Evolutionary conservation across 2,888 invertebrate genomes (phyloP).

Genomic region (Drosophila putrida): DNA sequence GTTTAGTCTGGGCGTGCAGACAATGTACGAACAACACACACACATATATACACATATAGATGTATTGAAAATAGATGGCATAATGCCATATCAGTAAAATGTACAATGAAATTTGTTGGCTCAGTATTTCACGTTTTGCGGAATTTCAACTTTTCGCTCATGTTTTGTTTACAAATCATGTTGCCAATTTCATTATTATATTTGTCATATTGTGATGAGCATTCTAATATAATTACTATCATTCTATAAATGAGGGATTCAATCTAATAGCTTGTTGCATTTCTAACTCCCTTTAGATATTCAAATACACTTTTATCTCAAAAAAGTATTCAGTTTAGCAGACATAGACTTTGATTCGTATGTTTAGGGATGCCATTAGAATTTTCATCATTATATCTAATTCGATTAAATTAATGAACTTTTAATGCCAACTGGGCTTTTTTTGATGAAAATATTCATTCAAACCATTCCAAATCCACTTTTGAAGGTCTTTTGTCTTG

Average conservation of each 20-base stretch:
- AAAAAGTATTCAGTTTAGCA: too few relatives aligned
- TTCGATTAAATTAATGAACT: neutral
- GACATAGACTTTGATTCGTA: too few relatives aligned
- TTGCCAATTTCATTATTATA: conserved; percentile 10
- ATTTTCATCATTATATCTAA: neutral
- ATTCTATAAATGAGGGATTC: neutral
- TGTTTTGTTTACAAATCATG: conserved; percentile 15
- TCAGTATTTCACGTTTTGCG: conserved; percentile 13
- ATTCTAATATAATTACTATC: neutral
- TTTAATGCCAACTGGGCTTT: too few relatives aligned
- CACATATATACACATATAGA: neutral
- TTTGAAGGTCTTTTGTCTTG: neutral
- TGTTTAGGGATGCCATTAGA: neutral
- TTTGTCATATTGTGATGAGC: conserved; percentile 1
- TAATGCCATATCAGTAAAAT: conserved; percentile 43
- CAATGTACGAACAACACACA: conserved; percentile 39
- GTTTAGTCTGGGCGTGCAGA: conserved; percentile 67
- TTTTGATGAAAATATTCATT: neutral
- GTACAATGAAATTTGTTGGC: conserved; percentile 37
- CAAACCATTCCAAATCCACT: neutral
- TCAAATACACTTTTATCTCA: too few relatives aligned
- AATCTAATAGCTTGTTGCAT: too few relatives aligned
- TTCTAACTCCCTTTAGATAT: too few relatives aligned
- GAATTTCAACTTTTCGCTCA: conserved; percentile 12
- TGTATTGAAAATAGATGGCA: conserved; percentile 36